Conservation (phyloP, 2,888 invertebrate genomes). For the Melipona bicolor region DNA sequence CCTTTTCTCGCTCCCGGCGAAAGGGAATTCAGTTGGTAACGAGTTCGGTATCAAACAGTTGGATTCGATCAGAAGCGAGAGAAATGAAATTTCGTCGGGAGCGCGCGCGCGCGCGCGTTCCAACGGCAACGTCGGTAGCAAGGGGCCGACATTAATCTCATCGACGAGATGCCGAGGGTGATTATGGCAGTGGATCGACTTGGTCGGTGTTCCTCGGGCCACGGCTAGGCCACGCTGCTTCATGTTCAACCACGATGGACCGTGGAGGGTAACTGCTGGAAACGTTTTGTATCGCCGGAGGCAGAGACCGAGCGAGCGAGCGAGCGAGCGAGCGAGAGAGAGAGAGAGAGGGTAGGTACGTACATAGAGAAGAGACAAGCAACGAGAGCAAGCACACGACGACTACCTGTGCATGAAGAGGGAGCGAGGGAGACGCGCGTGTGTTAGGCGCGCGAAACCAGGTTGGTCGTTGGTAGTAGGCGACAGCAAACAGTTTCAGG, state of each 20-base stretch:
- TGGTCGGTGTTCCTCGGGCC: conserved; percentile 54
- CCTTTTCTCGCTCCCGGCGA: background rate
- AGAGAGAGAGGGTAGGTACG: background rate
- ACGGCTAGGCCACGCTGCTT: conserved; percentile 37
- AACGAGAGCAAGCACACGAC: background rate
- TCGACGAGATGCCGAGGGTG: conserved; percentile 77
- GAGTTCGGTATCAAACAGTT: background rate
- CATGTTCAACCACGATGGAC: conserved; percentile 36
- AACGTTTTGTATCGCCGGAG: conserved; percentile 65
- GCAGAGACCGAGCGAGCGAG: conserved; percentile 24
- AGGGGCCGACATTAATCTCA: conserved; percentile 63
- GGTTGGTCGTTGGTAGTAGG: conserved; percentile 43
- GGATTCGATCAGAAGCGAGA: conserved; percentile 1
- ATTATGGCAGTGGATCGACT: conserved; percentile 75
- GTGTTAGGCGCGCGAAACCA: conserved; percentile 31
- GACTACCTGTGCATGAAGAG: background rate
- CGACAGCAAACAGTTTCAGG: conserved; percentile 72
- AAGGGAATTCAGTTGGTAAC: conserved; percentile 7
- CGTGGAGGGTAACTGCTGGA: conserved; percentile 50
- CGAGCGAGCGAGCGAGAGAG: background rate
- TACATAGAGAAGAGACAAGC: background rate
- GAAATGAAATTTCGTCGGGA: conserved; percentile 34
- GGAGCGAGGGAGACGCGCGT: background rate
- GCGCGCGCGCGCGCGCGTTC: background rate
- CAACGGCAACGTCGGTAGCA: conserved; percentile 35